Base-by-base conservation (phyloP, 2,113 vertebrate species). In the Atractosteus spatula region DNA sequence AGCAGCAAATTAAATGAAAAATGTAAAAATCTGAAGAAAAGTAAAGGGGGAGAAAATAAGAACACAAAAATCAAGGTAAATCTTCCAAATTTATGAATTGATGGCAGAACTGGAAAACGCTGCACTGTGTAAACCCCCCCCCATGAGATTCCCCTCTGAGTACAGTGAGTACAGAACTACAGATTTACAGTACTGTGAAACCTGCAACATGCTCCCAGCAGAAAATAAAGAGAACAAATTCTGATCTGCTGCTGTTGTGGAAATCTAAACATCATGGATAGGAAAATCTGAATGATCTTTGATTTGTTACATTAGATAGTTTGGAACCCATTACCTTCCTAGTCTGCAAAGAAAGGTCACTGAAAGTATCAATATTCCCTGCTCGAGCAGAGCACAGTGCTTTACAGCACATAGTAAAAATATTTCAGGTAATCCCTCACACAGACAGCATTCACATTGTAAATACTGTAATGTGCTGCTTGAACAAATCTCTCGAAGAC, bases 371-470 rank as follows among this genome's bases (percentile, higher is more conserved):
- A 64, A 64, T 64, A 64, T 64, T 64, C 2, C 62, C 41, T 29
- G n/a, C 72, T 54, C 56, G 41, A 59, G 61, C 69, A 72, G 72
- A 14, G 55, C 61, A 43, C 3, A 45, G 66, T 29, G 43, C 42
- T 55, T 62, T 51, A 51, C 29, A 62, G n/a, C 57, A 57, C 56
- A n/a, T 45, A n/a, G 42, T 42, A 66, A 51, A 70, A 74, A 73
- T 77, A 76, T 68, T 70, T 67, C 71, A 71, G 59, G 62, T 79
- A 79, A 79, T 77, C 76, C 73, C 54, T 14, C 41, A 63, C 67
- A 72, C 12, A 59, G 74, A 71, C 62, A 41, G 62, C 56, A 59
- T 41, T 71, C 56, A 42, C 43, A 54, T 67, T 47, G 59, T 56
- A 68, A 71, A 51, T 62, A 62, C 69, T 13, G 59, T 7, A 6